These are phyloP conservation scores for Sitobion miscanthi DNA, from an alignment of 1,140 invertebrate genomes.

Conservation along the genomic window DNA sequence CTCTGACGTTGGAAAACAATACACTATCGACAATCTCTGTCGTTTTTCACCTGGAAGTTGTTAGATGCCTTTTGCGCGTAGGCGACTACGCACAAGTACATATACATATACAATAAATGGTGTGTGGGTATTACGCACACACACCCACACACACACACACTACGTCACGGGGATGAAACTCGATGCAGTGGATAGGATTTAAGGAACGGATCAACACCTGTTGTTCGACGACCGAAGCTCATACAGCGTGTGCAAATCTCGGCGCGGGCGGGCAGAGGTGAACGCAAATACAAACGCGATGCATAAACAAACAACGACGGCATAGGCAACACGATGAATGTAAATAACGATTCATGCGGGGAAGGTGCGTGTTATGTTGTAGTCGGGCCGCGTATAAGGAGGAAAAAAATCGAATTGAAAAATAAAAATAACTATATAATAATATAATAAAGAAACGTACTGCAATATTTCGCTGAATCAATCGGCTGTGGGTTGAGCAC, in stretches of 20 bases:
- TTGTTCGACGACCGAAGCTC: background rate
- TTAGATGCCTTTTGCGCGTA: background rate
- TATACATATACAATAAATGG: background rate
- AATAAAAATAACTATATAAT: background rate
- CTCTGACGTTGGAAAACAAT: background rate
- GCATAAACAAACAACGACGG: background rate
- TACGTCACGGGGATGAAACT: background rate
- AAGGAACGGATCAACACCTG: conserved; percentile 28
- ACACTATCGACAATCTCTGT: background rate
- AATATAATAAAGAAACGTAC: background rate
- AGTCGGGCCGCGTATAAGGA: background rate
- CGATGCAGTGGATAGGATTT: background rate
- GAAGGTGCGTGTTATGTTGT: background rate
- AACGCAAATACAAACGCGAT: background rate
- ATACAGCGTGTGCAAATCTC: background rate
- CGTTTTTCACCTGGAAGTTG: background rate
- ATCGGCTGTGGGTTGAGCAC: background rate
- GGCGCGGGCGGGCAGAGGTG: background rate
- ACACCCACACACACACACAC: too few relatives aligned
- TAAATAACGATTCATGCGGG: background rate
- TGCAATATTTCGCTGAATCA: background rate
- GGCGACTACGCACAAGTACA: background rate
- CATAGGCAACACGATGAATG: background rate
- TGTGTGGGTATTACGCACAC: background rate
- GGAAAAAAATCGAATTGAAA: background rate